Percentiles rank a stretch among this genome's conserved stretches.
phyloP scores from a whole-genome alignment of 30 jellyfish, hydroid and myxozoan genomes.

The Rhopilema esculentum region DNA sequence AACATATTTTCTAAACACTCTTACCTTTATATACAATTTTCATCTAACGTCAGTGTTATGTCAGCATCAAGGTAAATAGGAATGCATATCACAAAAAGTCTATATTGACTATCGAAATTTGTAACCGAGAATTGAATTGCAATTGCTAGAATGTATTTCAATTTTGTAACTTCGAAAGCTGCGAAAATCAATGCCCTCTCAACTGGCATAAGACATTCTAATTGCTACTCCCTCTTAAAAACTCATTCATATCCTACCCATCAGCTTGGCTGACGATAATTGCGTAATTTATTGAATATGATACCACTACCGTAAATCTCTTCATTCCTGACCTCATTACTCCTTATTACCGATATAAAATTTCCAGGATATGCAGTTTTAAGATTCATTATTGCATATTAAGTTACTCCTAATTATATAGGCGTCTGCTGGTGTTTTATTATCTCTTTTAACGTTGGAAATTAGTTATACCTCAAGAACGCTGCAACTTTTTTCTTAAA shows the following conservation, averaged over 20 bases:
- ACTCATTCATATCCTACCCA: background rate
- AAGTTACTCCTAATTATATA: background rate
- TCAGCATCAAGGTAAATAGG: background rate
- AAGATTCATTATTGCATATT: background rate
- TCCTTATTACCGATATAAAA: background rate
- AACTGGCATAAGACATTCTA: no score
- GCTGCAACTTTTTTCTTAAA: background rate
- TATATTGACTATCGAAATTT: background rate
- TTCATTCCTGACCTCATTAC: background rate
- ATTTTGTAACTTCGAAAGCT: no score
- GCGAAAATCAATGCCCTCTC: no score
- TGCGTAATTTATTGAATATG: background rate
- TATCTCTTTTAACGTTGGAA: background rate
- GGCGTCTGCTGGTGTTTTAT: background rate
- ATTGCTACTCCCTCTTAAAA: no score
- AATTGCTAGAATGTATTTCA: no score
- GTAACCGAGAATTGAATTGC: background rate
- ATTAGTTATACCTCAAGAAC: background rate
- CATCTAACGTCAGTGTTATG: background rate
- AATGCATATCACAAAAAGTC: constrained; percentile 9
- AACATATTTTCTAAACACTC: no score
- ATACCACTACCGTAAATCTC: background rate
- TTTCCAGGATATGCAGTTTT: background rate
- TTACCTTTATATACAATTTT: background rate
- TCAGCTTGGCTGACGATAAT: background rate